A percentile compares a stretch with the other conserved stretches of the same genome.
phyloP scores from a whole-genome alignment of 1,140 invertebrate genomes.

The Pseudachorutes palmiensis region DNA sequence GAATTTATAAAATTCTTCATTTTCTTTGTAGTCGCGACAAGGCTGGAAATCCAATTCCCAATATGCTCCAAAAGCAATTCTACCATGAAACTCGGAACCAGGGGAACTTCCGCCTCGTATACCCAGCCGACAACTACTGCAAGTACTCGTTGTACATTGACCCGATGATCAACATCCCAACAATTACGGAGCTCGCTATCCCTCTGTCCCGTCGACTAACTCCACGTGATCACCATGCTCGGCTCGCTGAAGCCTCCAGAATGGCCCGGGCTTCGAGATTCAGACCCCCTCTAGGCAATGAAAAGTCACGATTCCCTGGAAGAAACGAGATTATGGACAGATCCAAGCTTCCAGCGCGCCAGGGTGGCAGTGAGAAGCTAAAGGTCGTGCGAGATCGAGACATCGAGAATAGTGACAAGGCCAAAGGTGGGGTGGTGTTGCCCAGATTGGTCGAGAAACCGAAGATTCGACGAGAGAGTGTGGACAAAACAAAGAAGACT shows the following conservation, averaged over 20 bases:
- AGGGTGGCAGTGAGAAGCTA: not conserved
- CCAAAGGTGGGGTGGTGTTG: too few species aligned
- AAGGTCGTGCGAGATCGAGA: too few species aligned
- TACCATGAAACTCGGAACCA: slow-evolving; percentile 67
- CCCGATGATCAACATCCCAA: slow-evolving; percentile 36
- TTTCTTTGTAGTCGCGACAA: not conserved
- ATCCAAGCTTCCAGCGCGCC: not conserved
- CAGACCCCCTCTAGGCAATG: not conserved
- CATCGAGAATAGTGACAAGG: too few species aligned
- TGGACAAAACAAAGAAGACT: too few species aligned
- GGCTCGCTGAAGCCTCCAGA: not conserved
- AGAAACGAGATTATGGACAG: not conserved
- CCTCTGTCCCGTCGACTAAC: not conserved
- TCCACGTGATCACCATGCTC: too few species aligned
- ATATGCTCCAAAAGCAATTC: slow-evolving; percentile 51
- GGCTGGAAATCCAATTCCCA: not conserved
- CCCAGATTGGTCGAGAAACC: too few species aligned
- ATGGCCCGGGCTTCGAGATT: not conserved
- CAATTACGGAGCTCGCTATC: not conserved
- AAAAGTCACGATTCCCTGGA: not conserved
- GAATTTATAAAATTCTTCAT: not conserved
- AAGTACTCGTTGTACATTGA: slow-evolving; percentile 64
- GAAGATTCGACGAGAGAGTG: too few species aligned
- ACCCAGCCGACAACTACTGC: slow-evolving; percentile 43
- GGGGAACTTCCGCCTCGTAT: slow-evolving; percentile 61